Evolutionary conservation across 2,888 invertebrate genomes (phyloP), one percentile per base, ranked within the genome.

Genomic region (Salpingus planirostris): DNA sequence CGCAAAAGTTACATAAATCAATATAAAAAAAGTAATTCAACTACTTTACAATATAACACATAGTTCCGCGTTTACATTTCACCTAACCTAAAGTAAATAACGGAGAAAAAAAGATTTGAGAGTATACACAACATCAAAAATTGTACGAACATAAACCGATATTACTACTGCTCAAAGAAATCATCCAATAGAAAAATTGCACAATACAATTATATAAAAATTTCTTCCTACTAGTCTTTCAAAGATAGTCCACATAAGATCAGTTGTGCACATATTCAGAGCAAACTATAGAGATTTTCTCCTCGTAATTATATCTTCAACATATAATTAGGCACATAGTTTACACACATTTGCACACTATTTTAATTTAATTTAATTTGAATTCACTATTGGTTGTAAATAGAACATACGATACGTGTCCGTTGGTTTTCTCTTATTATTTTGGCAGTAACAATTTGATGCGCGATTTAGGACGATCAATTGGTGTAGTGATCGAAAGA

Each of bases 401-500:
- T 38, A 42, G 33, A 39, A 35, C 32, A 29, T 31, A 31, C 28
- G 24, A 29, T 27, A 12, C 36, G n/a, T 38, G 34, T 5, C 10
- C 28, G 28, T 5, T 18, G 18, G 28, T 29, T 45, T 35, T 31
- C 27, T 40, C 38, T 29, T 41, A 47, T 36, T 46, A 41, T 31
- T 47, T 50, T 51, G 51, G 51, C 51, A 50, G 50, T 52, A 50
- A 47, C 34, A 45, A 47, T 51, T 50, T 44, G 40, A 40, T 38
- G 30, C 36, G 39, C 41, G 54, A 57, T 57, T 57, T 59, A 53
- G 52, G 52, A 34, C 26, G 36, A 46, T 82, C 79, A 87, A 74
- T 85, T 87, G 64, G 88, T 79, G 70, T 90, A 90, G 67, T 96
- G 93, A 70, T 96, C 95, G 68, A 96, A 97, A 13, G 93, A 95